A percentile compares a stretch with the other conserved stretches of the same genome.
phyloP scores from a whole-genome alignment of 2,113 vertebrate species.

The Labeo rohita region DNA sequence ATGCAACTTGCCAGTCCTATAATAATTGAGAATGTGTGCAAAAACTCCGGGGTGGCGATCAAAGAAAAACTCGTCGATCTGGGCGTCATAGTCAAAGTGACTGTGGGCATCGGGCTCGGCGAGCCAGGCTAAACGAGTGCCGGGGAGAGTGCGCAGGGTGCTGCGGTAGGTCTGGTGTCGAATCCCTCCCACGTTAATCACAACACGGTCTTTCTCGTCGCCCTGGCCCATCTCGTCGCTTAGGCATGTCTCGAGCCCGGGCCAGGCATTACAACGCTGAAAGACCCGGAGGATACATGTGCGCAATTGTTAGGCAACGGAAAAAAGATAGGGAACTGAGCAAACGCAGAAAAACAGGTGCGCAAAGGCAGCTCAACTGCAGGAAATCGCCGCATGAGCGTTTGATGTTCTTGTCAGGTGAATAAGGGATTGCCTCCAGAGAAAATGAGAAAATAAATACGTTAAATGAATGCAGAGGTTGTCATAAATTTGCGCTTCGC shows the following conservation, averaged over 20 bases:
- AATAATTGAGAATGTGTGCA: conserved; percentile 91
- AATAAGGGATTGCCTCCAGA: not conserved
- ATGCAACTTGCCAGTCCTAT: conserved; percentile 89
- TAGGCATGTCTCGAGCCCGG: conserved; percentile 78
- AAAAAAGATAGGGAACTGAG: not conserved
- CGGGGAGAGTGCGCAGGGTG: conserved; percentile 89
- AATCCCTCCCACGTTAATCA: conserved; percentile 94
- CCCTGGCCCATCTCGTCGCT: conserved; percentile 89
- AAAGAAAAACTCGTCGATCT: conserved; percentile 89
- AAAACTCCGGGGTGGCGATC: conserved; percentile 90
- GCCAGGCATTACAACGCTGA: conserved; percentile 69
- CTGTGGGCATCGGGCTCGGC: conserved; percentile 90
- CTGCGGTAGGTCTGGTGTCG: conserved; percentile 93
- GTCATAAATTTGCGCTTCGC: not conserved
- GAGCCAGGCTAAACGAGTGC: conserved; percentile 90
- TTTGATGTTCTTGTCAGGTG: not conserved
- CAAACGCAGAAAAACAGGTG: not conserved
- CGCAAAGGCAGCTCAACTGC: not conserved
- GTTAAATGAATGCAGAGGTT: not conserved
- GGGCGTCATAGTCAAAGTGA: conserved; percentile 91
- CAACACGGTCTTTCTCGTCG: conserved; percentile 92
- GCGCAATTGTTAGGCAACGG: conserved; percentile 13
- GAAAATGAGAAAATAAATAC: not conserved
- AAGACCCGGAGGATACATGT: conserved; percentile 52
- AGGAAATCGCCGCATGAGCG: not conserved